Evolutionary conservation across 2,888 invertebrate genomes (phyloP).

Genomic region (Drosophila anceps): DNA sequence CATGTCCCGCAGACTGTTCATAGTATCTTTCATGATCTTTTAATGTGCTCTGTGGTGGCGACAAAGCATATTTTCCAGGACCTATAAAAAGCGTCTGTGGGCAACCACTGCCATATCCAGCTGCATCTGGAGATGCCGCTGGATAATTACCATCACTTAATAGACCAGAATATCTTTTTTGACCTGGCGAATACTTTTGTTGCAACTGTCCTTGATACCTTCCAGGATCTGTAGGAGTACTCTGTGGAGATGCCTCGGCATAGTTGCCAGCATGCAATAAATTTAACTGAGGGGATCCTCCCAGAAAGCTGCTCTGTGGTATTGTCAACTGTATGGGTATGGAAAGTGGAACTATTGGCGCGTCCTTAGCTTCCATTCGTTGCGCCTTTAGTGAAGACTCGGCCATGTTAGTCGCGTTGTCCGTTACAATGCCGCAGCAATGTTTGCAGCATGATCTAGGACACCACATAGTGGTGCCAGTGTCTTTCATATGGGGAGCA

Average conservation of each 20-base stretch:
- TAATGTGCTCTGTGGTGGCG: not conserved
- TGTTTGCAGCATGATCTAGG: constrained; percentile 34
- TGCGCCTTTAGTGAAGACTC: not conserved
- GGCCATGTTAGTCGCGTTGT: not conserved
- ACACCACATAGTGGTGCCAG: constrained; percentile 72
- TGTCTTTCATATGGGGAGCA: constrained; percentile 29
- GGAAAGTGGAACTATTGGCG: not conserved
- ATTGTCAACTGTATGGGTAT: not conserved
- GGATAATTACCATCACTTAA: not conserved
- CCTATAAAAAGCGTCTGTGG: too few species aligned
- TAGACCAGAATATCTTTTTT: not conserved
- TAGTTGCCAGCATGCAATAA: not conserved
- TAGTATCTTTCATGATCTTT: not conserved
- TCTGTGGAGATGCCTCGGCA: too few species aligned
- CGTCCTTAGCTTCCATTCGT: not conserved
- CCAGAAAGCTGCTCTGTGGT: not conserved
- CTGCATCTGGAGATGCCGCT: fast-evolving
- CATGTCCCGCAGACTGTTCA: not conserved
- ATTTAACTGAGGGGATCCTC: not conserved
- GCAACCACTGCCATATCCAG: not conserved
- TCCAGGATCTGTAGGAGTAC: not conserved
- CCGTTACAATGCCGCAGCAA: constrained; percentile 4
- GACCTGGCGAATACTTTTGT: not conserved
- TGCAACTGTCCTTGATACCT: not conserved
- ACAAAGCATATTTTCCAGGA: not conserved